A percentile compares a stretch with the other conserved stretches of the same genome.
Conservation (phyloP, 2,113 vertebrate species). For the Gasterosteus nipponicus region DNA sequence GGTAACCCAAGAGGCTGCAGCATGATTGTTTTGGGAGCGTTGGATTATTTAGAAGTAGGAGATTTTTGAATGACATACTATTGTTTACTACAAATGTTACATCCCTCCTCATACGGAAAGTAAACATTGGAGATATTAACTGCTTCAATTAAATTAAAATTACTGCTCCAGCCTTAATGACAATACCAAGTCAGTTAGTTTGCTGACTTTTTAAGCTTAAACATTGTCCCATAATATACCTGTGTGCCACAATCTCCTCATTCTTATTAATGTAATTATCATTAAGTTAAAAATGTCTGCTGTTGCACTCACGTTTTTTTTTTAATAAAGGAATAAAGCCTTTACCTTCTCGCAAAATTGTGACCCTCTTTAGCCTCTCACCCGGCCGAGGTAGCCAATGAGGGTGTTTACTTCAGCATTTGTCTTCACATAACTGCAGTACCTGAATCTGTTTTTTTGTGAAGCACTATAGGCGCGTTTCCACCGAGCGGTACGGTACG, state of each 20-base stretch:
- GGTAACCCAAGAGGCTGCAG: slow-evolving; percentile 31
- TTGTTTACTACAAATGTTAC: not conserved
- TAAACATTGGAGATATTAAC: not conserved
- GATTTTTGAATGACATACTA: slow-evolving; percentile 6
- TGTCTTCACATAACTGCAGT: not conserved
- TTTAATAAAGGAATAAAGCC: no score
- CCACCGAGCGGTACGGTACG: no score
- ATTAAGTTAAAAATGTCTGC: not conserved
- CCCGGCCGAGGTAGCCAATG: no score
- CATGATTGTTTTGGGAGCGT: slow-evolving; percentile 2
- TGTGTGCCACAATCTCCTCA: not conserved
- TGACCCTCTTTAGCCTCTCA: no score
- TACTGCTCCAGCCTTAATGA: not conserved
- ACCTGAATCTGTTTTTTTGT: not conserved
- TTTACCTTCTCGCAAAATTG: no score
- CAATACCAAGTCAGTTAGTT: not conserved
- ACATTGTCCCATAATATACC: not conserved
- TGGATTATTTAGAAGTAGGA: not conserved
- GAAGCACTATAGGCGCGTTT: not conserved
- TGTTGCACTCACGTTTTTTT: not conserved
- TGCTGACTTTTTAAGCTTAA: not conserved
- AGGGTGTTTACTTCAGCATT: not conserved
- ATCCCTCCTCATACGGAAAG: not conserved
- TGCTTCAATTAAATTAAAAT: not conserved
- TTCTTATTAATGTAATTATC: not conserved